Base-by-base conservation (phyloP, 2,797 vertebrate genomes). In the Coregonus ussuriensis region DNA sequence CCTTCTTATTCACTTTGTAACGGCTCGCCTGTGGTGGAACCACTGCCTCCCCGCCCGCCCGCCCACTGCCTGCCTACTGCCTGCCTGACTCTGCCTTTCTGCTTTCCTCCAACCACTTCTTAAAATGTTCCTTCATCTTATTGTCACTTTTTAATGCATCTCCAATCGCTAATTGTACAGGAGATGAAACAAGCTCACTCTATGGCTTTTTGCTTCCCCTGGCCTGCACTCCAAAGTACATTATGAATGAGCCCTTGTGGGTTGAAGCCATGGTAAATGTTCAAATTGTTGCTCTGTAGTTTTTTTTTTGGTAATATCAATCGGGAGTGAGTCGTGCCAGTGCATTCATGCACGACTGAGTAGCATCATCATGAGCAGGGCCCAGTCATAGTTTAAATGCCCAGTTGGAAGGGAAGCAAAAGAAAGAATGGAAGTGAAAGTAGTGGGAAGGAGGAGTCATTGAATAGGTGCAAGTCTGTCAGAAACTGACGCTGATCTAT, bases 11-110 rank as follows among this genome's bases (percentile, higher is more conserved):
- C 63, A 21, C 21, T 47, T 41, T 33, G 33, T 67, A 53, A 56
- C 4, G 16, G 53, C 14, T 63, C 21, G 52, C 77, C 74, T 79
- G 68, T 53, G 51, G 69, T 51, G 65, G 41, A 72, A 75, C 68
- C 29, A 14, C 41, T 47, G 41, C 41, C 41, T 47, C 31, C 31
- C 31, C 31, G 3, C 31, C 31, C 31, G 3, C 41, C 41, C 9
- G 9, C 2, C 41, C 41, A 47, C 21, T 65, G 54, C 62, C 25
- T 31, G 41, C 18, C 6, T 33, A 47, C 21, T 65, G 54, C 62
- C 25, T 31, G 41, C 18, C 6, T 33, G 3, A 33, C 31, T 33
- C 31, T 56, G 53, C 53, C 53, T 18, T 56, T 18, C 18, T 4
- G 14, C 16, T 56, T 18, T 18, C 16, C 53, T 56, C 53, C 71